Base-by-base conservation (phyloP, 2,888 invertebrate species). In the Euplexia lucipara region DNA sequence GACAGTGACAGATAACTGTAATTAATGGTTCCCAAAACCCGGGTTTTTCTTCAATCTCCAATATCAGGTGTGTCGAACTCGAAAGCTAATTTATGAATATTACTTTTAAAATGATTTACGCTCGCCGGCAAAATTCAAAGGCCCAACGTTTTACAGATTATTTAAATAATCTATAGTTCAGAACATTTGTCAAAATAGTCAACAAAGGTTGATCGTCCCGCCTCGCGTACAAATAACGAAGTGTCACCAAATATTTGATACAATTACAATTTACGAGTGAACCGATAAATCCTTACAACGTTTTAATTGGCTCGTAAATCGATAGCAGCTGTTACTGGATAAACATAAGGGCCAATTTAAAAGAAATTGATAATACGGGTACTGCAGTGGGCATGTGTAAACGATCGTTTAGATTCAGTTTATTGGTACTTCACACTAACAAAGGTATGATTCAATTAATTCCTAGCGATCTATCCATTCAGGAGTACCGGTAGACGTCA, bases 221-320 rank as follows among this genome's bases (percentile, higher is more conserved):
- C 52, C 18, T 16, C 58, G 48, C 45, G 22, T 58, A 47, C 49
- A 52, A 61, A 48, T 41, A 77, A 64, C 47, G 18, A 74, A 71
- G 60, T 71, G 65, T 69, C 63, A 75, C 37, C 60, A 53, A 72
- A 72, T 79, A 71, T 81, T 80, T 76, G 62, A 73, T 74, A 72
- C 72, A 68, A 78, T 79, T 68, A 75, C 66, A 76, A 63, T 82
- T 78, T 77, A 81, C 75, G 82, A 81, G 75, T 79, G 78, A 64
- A 73, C 78, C 81, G 72, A 84, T 86, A 83, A 83, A 83, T 86
- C 74, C 35, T 59, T 67, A 69, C 66, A 68, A 52, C 85, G 75
- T 79, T 89, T 90, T 91, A 92, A 94, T 94, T 93, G 93, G 90
- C 83, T 88, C 89, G 88, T 91, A 91, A 92, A 92, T 90, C 90